Conservation (phyloP, 2,797 vertebrate species). For the Labeo calbasu region DNA sequence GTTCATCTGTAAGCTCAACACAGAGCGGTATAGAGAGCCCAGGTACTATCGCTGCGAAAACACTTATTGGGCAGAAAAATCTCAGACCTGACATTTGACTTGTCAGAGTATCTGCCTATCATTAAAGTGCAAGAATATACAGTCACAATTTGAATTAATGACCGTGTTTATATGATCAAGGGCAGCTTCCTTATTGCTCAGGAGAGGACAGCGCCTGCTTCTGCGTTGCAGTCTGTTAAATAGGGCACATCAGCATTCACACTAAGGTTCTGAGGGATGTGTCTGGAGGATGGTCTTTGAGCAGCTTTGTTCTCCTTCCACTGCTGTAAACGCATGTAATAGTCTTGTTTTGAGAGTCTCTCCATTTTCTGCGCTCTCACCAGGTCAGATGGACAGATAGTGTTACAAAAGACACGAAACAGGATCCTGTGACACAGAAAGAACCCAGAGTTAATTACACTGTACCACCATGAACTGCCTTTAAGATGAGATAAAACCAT, state of each 20-base stretch:
- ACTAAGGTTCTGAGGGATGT: conserved; percentile 38
- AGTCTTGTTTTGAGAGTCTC: conserved; percentile 58
- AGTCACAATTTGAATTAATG: conserved; percentile 1
- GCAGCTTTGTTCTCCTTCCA: conserved; percentile 65
- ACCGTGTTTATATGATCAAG: background rate
- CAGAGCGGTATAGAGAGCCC: no score
- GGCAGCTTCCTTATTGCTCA: conserved; percentile 53
- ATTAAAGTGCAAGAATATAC: conserved; percentile 29
- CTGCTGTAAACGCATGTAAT: conserved; percentile 64
- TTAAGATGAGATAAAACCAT: background rate
- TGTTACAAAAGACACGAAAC: conserved; percentile 78
- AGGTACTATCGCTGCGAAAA: conserved; percentile 14
- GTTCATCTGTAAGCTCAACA: background rate
- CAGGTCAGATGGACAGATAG: conserved; percentile 71
- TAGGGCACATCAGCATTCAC: conserved; percentile 53
- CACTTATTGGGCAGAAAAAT: conserved; percentile 33
- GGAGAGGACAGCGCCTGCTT: conserved; percentile 51
- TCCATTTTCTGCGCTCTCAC: conserved; percentile 74
- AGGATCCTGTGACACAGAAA: conserved; percentile 76
- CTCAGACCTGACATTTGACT: background rate
- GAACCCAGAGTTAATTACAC: conserved; percentile 1
- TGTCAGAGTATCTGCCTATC: background rate
- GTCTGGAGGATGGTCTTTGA: conserved; percentile 16
- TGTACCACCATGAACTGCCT: background rate
- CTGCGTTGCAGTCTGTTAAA: conserved; percentile 25